Evolutionary conservation across 2,888 invertebrate genomes (phyloP).

Genomic region (Epinotia nisella): DNA sequence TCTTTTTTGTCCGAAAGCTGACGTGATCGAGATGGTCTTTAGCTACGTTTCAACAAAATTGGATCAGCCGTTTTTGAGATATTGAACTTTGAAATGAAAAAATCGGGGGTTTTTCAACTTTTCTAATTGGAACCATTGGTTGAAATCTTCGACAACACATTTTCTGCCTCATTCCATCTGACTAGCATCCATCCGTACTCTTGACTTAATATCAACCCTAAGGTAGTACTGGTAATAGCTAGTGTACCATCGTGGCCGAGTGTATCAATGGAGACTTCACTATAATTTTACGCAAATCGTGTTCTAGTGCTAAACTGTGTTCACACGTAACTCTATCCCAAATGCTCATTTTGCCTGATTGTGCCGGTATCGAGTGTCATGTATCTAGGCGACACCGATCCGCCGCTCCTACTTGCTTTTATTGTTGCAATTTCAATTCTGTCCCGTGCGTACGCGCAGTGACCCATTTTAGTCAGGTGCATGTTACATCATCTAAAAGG

Average conservation of each 20-base stretch:
- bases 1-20: too few species aligned
- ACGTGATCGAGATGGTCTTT: too few species aligned
- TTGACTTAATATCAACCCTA: not conserved
- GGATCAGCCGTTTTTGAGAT: too few species aligned
- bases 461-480: constrained; percentile 41
- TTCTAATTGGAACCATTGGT: not conserved
- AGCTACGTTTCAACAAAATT: too few species aligned
- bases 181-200: not conserved
- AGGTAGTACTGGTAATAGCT: too few species aligned
- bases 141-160: not conserved
- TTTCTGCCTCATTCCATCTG: not conserved
- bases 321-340: constrained; percentile 36
- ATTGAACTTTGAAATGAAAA: too few species aligned
- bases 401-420: constrained; percentile 35
- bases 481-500: constrained; percentile 6
- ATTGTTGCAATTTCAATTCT: constrained; percentile 43
- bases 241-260: too few species aligned
- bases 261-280: too few species aligned
- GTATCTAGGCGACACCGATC: constrained; percentile 28
- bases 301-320: not conserved
- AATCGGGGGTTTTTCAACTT: too few species aligned
- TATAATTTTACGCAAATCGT: not conserved
- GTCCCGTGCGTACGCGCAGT: constrained; percentile 27
- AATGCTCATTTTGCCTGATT: constrained; percentile 19
- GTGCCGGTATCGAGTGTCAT: constrained; percentile 20